A percentile compares a stretch with the other conserved stretches of the same genome.
These are phyloP conservation scores for Nerophis lumbriciformis DNA, from an alignment of 2,113 vertebrate species.

Conservation along the genomic window DNA sequence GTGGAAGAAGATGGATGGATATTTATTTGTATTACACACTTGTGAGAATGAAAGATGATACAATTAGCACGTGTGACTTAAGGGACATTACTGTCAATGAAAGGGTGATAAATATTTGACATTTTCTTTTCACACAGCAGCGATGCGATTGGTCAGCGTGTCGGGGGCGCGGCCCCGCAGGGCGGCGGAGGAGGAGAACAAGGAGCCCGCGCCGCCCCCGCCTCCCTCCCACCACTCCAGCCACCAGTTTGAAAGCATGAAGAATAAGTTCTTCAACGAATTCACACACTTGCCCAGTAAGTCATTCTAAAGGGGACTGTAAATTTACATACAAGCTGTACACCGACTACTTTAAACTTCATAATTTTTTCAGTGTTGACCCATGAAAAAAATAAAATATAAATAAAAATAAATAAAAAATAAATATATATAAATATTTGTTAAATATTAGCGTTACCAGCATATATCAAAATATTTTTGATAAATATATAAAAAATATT, in stretches of 20 bases:
- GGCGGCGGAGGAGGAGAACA: constrained; percentile 55
- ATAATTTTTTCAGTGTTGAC: no score
- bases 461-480: no score
- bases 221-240: constrained; percentile 57
- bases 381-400: no score
- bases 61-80: no score
- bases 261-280: constrained; percentile 77
- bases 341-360: no score
- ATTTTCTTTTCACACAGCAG: constrained; percentile 27
- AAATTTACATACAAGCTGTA: not conserved
- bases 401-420: no score
- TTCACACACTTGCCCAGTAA: constrained; percentile 73
- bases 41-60: no score
- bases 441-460: no score
- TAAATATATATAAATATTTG: no score
- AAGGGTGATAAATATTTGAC: not conserved
- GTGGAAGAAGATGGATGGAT: no score
- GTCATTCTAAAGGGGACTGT: constrained; percentile 4
- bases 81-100: not conserved
- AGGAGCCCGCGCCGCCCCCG: constrained; percentile 24
- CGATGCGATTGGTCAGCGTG: constrained; percentile 56
- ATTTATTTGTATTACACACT: no score
- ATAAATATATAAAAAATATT: no score
- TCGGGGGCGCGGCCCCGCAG: constrained; percentile 41
- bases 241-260: constrained; percentile 70